Conservation (phyloP, 2,113 vertebrate genomes). For the Malurus alboscapulatus region DNA sequence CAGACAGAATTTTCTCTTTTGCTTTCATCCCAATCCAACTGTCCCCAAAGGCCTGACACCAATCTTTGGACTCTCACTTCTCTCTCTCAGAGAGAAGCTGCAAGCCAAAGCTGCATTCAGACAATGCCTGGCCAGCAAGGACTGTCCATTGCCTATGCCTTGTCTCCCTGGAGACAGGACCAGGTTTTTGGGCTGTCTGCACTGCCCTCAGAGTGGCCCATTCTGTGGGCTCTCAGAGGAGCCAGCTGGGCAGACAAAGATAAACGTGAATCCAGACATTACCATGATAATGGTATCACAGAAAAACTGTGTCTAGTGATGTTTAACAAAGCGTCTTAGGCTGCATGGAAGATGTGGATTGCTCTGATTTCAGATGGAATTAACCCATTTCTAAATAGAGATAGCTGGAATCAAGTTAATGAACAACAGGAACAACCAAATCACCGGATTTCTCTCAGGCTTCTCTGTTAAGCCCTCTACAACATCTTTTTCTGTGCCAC, state of each 20-base stretch:
- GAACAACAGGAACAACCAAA: background rate
- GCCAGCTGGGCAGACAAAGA: background rate
- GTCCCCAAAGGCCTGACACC: background rate
- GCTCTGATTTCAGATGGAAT: background rate
- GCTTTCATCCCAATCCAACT: background rate
- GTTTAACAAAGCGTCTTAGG: background rate
- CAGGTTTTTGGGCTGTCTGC: background rate
- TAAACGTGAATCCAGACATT: background rate
- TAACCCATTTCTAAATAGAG: background rate
- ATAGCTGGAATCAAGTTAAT: background rate
- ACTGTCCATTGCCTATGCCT: background rate
- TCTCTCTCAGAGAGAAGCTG: background rate
- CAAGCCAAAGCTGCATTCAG: background rate
- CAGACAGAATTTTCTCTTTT: background rate
- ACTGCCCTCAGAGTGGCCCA: background rate
- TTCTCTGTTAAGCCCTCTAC: background rate
- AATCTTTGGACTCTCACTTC: background rate
- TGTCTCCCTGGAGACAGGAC: background rate
- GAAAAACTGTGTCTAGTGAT: background rate
- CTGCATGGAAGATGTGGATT: background rate
- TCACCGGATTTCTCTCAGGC: background rate
- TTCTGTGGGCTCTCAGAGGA: background rate
- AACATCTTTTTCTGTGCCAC: background rate
- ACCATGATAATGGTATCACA: background rate
- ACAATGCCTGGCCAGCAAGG: fast-evolving